Percentiles rank a stretch among this genome's conserved stretches.
phyloP scores from a whole-genome alignment of 2,888 invertebrate genomes.

The Chironomus riparius region DNA sequence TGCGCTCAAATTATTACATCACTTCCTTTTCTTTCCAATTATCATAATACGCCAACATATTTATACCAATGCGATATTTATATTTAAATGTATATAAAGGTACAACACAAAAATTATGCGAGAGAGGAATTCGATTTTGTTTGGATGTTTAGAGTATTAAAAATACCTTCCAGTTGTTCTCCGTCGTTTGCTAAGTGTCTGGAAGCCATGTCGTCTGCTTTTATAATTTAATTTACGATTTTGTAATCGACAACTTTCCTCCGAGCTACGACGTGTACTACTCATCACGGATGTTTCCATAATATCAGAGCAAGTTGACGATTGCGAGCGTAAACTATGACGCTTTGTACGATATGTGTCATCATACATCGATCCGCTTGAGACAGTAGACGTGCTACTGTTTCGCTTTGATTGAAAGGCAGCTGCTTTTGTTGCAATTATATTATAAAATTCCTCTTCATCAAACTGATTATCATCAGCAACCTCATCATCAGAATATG shows the following conservation, averaged over 20 bases:
- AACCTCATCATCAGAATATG: slow-evolving; percentile 16
- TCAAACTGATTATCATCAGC: slow-evolving; percentile 23
- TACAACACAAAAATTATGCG: no score
- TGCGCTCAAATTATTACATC: no score
- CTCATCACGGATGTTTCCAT: slow-evolving; percentile 2
- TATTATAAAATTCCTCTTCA: slow-evolving; percentile 26
- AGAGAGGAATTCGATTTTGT: not conserved
- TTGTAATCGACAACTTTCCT: slow-evolving; percentile 15
- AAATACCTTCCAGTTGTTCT: slow-evolving; percentile 27
- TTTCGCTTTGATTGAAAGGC: slow-evolving; percentile 26
- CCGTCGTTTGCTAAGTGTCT: slow-evolving; percentile 9
- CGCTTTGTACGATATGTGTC: slow-evolving; percentile 19
- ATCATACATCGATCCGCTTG: slow-evolving; percentile 21
- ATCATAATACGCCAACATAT: no score
- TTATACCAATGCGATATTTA: no score
- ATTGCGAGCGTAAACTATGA: slow-evolving; percentile 19
- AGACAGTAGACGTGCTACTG: slow-evolving; percentile 24
- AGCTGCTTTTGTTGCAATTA: slow-evolving; percentile 16
- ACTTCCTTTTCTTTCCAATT: no score
- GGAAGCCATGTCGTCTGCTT: slow-evolving; percentile 17
- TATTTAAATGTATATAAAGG: no score
- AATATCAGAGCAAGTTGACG: slow-evolving; percentile 25
- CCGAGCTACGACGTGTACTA: slow-evolving; percentile 18
- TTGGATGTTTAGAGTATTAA: not conserved
- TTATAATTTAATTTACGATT: slow-evolving; percentile 25